Conservation (phyloP, 2,113 vertebrate species). For the Bufo gargarizans region DNA sequence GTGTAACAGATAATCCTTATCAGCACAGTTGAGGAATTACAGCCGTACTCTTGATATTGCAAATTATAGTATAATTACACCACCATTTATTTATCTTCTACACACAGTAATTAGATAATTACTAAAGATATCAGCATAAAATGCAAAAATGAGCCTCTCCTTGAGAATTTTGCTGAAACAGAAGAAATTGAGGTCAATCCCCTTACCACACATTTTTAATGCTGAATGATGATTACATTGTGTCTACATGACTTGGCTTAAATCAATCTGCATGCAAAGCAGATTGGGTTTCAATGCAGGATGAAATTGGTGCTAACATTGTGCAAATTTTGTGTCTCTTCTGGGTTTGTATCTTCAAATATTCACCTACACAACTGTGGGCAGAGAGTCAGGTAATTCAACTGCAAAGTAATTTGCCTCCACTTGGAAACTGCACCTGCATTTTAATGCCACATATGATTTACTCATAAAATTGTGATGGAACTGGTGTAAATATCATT, state of each 20-base stretch:
- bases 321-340: constrained; percentile 18
- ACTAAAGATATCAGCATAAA: constrained; percentile 52
- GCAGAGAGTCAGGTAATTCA: not conserved
- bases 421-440: constrained; percentile 19
- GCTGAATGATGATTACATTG: constrained; percentile 56
- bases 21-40: constrained; percentile 48
- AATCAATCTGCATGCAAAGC: constrained; percentile 56
- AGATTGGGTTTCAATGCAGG: constrained; percentile 44
- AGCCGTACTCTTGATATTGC: constrained; percentile 42
- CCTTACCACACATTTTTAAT: constrained; percentile 50
- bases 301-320: constrained; percentile 6
- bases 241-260: constrained; percentile 55
- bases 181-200: constrained; percentile 57
- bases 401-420: constrained; percentile 17
- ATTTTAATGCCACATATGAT: not conserved
- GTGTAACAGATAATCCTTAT: constrained; percentile 52
- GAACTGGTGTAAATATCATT: not conserved
- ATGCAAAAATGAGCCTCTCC: constrained; percentile 52
- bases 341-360: constrained; percentile 19
- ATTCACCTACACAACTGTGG: constrained; percentile 26
- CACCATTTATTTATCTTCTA: constrained; percentile 52
- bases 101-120: constrained; percentile 58
- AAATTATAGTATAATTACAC: constrained; percentile 55
- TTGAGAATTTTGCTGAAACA: constrained; percentile 57
- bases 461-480: not conserved